A percentile compares a stretch with the other conserved stretches of the same genome.
These are phyloP conservation scores for Caenorhabditis macrosperma DNA, from an alignment of 2,888 invertebrate species.

Conservation along the genomic window DNA sequence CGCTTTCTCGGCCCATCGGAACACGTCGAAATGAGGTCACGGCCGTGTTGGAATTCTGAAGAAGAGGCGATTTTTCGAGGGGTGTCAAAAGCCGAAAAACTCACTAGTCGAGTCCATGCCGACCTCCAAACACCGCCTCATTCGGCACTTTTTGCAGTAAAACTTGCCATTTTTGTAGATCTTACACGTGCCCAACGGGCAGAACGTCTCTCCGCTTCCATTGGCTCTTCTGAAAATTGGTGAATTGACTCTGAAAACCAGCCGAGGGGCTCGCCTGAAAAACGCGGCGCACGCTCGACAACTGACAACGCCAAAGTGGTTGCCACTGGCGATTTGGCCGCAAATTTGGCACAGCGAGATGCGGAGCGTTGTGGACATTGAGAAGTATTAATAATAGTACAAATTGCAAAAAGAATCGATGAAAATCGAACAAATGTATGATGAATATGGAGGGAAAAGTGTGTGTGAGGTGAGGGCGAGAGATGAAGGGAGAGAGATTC, in stretches of 20 bases:
- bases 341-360: slow-evolving; percentile 46
- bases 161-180: slow-evolving; percentile 26
- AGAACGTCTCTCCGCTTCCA: slow-evolving; percentile 23
- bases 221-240: slow-evolving; percentile 27
- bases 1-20: not conserved
- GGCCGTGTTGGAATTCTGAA: slow-evolving; percentile 44
- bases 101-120: slow-evolving; percentile 32
- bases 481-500: not conserved
- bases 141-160: slow-evolving; percentile 32
- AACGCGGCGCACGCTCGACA: slow-evolving; percentile 38
- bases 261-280: slow-evolving; percentile 30
- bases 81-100: not conserved
- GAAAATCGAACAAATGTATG: not conserved
- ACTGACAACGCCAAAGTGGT: slow-evolving; percentile 52
- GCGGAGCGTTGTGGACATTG: not conserved
- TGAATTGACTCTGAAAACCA: not conserved
- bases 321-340: slow-evolving; percentile 45
- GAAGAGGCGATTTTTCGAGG: not conserved
- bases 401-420: no score
- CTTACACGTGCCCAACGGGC: slow-evolving; percentile 25
- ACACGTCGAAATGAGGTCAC: slow-evolving; percentile 26
- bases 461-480: not conserved
- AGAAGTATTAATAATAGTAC: no score
- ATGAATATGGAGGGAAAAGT: not conserved
- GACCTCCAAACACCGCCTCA: slow-evolving; percentile 22